These are phyloP conservation scores for Drosophila emarginata DNA, from an alignment of 2,888 invertebrate species.

Conservation along the genomic window DNA sequence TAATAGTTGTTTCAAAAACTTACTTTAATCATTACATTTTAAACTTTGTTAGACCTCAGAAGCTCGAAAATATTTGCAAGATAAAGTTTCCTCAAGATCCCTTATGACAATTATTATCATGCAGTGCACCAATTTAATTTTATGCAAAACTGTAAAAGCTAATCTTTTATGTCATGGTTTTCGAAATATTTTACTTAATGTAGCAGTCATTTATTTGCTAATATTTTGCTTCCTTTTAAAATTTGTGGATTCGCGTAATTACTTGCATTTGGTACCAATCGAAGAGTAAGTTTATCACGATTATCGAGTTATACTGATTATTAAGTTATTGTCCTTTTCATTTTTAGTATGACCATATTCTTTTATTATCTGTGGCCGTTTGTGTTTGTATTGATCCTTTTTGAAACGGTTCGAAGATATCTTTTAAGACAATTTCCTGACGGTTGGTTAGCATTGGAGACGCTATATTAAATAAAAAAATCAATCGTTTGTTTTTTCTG, in stretches of 20 bases:
- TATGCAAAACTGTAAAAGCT: constrained; percentile 44
- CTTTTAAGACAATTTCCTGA: constrained; percentile 40
- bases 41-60: constrained; percentile 23
- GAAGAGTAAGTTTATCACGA: constrained; percentile 34
- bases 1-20: background rate
- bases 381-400: constrained; percentile 20
- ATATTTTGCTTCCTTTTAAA: background rate
- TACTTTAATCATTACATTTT: background rate
- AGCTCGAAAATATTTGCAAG: constrained; percentile 37
- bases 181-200: constrained; percentile 27
- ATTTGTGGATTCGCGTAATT: background rate
- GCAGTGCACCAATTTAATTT: constrained; percentile 49
- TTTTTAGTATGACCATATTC: constrained; percentile 29
- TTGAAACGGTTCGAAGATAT: constrained; percentile 38
- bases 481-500: background rate
- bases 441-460: constrained; percentile 45
- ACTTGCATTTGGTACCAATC: constrained; percentile 12
- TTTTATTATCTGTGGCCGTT: constrained; percentile 34
- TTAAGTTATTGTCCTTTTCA: background rate
- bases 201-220: constrained; percentile 37
- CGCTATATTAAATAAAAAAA: constrained; percentile 18
- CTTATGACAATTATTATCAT: constrained; percentile 41
- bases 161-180: constrained; percentile 53
- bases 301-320: rapidly evolving
- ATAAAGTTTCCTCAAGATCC: constrained; percentile 1